A percentile compares a stretch with the other conserved stretches of the same genome.
Conservation (phyloP, 2,888 invertebrate genomes). For the Yponomeuta plumbellus region DNA sequence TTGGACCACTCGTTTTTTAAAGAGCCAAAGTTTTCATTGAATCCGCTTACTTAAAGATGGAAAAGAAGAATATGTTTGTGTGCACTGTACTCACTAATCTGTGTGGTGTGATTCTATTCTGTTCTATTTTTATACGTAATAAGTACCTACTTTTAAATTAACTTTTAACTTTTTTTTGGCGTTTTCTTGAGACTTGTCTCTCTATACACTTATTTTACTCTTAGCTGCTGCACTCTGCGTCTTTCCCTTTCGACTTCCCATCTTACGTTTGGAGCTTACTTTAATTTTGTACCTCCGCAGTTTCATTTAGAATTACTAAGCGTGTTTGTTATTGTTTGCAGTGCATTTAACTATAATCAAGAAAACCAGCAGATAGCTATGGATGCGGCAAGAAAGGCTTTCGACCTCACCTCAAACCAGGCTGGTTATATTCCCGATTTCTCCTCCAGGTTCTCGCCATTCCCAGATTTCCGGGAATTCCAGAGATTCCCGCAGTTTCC, state of each 20-base stretch:
- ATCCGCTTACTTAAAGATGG: not conserved
- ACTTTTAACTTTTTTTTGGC: too few species aligned
- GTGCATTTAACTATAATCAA: constrained; percentile 50
- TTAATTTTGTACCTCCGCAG: too few species aligned
- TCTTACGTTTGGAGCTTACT: too few species aligned
- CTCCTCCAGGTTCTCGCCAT: constrained; percentile 45
- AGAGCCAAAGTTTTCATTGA: not conserved
- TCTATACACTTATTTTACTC: too few species aligned
- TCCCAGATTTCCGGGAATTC: constrained; percentile 30
- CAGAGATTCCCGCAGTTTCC: constrained; percentile 22
- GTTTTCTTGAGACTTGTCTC: too few species aligned
- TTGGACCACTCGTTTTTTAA: not conserved
- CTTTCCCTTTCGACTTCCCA: too few species aligned
- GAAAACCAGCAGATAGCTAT: constrained; percentile 53
- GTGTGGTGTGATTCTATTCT: not conserved
- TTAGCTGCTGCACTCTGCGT: too few species aligned
- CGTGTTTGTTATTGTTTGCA: constrained; percentile 35
- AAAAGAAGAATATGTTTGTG: not conserved
- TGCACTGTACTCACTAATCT: not conserved
- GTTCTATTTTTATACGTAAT: not conserved
- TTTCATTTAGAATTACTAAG: not conserved
- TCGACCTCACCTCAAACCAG: constrained; percentile 53
- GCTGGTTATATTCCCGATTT: constrained; percentile 47
- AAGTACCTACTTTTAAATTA: too few species aligned
- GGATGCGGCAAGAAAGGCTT: constrained; percentile 60